A percentile compares a stretch with the other conserved stretches of the same genome.
These are phyloP conservation scores for Lochmaea crataegi DNA, from an alignment of 2,888 invertebrate genomes.

Conservation along the genomic window DNA sequence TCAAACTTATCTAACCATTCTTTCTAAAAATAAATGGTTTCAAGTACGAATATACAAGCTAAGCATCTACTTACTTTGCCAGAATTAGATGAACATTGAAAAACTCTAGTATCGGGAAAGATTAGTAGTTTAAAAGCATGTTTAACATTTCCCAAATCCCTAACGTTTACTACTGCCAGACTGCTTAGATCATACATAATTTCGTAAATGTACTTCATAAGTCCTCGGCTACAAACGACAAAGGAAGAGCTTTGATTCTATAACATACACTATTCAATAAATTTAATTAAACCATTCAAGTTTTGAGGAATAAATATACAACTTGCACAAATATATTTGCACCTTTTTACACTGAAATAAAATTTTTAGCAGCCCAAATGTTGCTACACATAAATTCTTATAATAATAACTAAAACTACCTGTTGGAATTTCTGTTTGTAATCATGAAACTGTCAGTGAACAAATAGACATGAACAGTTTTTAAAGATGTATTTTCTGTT, in stretches of 20 bases:
- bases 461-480: conserved; percentile 90
- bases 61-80: conserved; percentile 57
- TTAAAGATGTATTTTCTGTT: conserved; percentile 86
- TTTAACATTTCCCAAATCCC: conserved; percentile 89
- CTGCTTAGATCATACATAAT: conserved; percentile 87
- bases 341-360: too few species aligned
- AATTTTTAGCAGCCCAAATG: too few species aligned
- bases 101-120: conserved; percentile 92
- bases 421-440: conserved; percentile 82
- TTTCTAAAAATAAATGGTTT: conserved; percentile 71
- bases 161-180: conserved; percentile 93
- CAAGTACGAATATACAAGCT: not conserved
- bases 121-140: conserved; percentile 94
- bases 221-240: conserved; percentile 70
- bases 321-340: not conserved
- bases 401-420: conserved; percentile 55
- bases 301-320: not conserved
- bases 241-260: not conserved
- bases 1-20: conserved; percentile 96
- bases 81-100: conserved; percentile 86
- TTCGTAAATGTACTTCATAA: conserved; percentile 86
- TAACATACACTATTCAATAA: too few species aligned
- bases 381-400: not conserved
- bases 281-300: too few species aligned
- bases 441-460: conserved; percentile 94